phyloP scores from a whole-genome alignment of 2,797 vertebrate species.

The Novumbra hubbsi region DNA sequence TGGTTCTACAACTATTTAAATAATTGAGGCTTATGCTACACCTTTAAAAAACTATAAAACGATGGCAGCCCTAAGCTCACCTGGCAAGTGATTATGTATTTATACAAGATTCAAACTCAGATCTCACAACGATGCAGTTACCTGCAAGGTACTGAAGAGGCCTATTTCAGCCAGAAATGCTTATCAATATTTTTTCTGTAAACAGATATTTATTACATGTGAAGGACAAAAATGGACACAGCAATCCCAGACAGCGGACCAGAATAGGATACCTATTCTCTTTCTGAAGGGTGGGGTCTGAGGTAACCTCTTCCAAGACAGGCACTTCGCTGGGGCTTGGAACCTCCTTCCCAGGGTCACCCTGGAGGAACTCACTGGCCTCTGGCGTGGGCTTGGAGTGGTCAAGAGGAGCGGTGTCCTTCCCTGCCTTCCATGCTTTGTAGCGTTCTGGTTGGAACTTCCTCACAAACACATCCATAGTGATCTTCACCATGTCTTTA shows the following conservation, averaged over 20 bases:
- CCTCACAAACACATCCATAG: slow-evolving; percentile 95
- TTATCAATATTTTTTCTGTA: background rate
- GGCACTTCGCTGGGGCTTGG: slow-evolving; percentile 10
- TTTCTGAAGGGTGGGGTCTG: slow-evolving; percentile 26
- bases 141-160: too few relatives aligned
- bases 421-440: slow-evolving; percentile 92
- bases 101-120: too few relatives aligned
- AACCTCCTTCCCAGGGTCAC: slow-evolving; percentile 20
- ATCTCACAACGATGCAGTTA: too few relatives aligned
- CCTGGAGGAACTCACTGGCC: slow-evolving; percentile 73
- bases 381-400: slow-evolving; percentile 85
- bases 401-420: slow-evolving; percentile 85
- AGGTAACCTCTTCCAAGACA: slow-evolving; percentile 17
- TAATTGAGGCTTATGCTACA: too few relatives aligned
- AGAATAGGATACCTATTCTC: slow-evolving; percentile 42
- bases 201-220: background rate
- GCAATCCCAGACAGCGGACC: background rate
- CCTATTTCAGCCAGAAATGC: too few relatives aligned
- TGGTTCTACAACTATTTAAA: too few relatives aligned
- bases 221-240: background rate
- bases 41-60: too few relatives aligned
- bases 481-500: slow-evolving; percentile 98
- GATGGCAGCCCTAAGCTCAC: too few relatives aligned
- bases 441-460: slow-evolving; percentile 96
- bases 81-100: too few relatives aligned